Conservation (phyloP, 2,797 vertebrate species). For the Oryzias sinensis region DNA sequence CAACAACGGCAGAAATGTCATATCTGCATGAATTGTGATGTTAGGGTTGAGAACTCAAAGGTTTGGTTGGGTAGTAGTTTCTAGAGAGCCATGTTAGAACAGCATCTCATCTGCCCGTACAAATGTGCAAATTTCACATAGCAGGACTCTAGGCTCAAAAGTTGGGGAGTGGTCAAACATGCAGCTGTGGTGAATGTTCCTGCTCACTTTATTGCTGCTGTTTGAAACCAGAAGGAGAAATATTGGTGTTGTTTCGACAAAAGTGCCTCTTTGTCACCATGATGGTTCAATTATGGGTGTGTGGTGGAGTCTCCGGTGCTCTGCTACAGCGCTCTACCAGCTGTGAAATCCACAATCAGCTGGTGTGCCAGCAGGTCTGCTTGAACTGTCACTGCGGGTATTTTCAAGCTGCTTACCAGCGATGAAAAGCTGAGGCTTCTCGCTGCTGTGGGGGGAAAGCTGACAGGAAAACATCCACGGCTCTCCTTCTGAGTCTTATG, state of each 20-base stretch:
- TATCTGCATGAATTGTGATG: too few relatives aligned
- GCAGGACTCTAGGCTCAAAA: too few relatives aligned
- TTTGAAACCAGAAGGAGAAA: not conserved
- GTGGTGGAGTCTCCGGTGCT: slow-evolving; percentile 1
- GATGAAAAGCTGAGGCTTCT: slow-evolving; percentile 15
- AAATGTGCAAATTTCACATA: too few relatives aligned
- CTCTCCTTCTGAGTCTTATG: slow-evolving; percentile 1
- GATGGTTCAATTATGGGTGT: slow-evolving; percentile 13
- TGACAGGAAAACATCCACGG: slow-evolving; percentile 5
- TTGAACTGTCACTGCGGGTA: slow-evolving; percentile 20
- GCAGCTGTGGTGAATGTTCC: not conserved
- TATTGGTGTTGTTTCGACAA: too few relatives aligned
- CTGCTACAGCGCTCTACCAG: slow-evolving; percentile 25
- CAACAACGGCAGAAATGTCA: too few relatives aligned
- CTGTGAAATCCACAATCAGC: slow-evolving; percentile 42
- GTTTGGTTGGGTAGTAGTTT: too few relatives aligned
- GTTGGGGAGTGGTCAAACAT: not conserved
- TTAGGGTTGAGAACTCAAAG: too few relatives aligned
- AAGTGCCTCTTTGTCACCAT: slow-evolving; percentile 7
- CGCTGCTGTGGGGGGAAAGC: not conserved
- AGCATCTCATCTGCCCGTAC: too few relatives aligned
- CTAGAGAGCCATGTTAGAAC: too few relatives aligned
- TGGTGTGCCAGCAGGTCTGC: slow-evolving; percentile 32
- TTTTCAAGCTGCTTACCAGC: slow-evolving; percentile 31
- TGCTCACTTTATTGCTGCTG: not conserved